A percentile compares a stretch with the other conserved stretches of the same genome.
These are phyloP conservation scores for Drosophila virilis DNA, from an alignment of 1,140 invertebrate species.

Conservation along the genomic window DNA sequence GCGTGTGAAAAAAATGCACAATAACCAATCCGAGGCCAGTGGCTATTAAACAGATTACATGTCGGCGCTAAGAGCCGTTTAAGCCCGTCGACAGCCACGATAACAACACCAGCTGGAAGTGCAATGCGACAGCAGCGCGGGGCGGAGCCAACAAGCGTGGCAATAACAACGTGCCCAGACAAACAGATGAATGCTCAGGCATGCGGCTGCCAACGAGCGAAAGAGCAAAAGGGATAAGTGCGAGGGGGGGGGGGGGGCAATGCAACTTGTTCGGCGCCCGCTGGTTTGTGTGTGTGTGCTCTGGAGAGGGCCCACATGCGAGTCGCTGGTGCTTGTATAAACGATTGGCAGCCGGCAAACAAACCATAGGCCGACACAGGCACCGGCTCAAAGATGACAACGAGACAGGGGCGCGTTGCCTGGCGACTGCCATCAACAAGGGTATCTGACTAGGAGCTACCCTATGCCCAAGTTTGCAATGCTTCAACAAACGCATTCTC, in stretches of 20 bases:
- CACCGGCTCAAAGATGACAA: not conserved
- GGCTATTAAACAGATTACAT: constrained; percentile 76
- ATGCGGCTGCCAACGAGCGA: constrained; percentile 5
- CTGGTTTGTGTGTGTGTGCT: constrained; percentile 11
- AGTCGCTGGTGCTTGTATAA: constrained; percentile 70
- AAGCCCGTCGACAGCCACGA: constrained; percentile 61
- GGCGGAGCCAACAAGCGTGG: constrained; percentile 47
- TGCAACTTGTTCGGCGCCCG: constrained; percentile 10
- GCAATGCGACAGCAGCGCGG: constrained; percentile 33
- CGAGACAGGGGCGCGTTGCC: not conserved
- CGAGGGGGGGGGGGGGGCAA: not conserved
- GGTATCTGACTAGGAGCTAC: not conserved
- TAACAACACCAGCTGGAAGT: constrained; percentile 44
- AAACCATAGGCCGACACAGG: constrained; percentile 36
- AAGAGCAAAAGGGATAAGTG: not conserved
- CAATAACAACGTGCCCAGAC: constrained; percentile 44
- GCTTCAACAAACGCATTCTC: too few species aligned
- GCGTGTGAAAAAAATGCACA: constrained; percentile 41
- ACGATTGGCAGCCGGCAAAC: constrained; percentile 70
- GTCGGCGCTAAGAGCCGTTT: constrained; percentile 70
- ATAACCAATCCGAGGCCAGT: constrained; percentile 30
- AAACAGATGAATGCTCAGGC: constrained; percentile 64
- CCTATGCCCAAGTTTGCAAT: not conserved
- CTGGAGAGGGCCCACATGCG: constrained; percentile 26
- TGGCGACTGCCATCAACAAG: constrained; percentile 3